Evolutionary conservation across 1,140 invertebrate species (phyloP).

Genomic region (Bradysia coprophila): DNA sequence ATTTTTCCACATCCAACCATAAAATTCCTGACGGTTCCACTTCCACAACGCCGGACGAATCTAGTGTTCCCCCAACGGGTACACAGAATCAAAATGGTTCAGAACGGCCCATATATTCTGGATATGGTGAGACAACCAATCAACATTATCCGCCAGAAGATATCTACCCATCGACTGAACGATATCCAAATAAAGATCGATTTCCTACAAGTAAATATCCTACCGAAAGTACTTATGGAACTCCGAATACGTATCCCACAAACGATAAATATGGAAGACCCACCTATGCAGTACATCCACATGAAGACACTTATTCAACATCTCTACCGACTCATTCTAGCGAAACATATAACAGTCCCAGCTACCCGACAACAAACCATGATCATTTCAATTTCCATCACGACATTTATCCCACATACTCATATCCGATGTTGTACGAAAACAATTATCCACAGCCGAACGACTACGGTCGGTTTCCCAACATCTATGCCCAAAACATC

Average conservation of each 20-base stretch:
- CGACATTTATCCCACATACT: constrained; percentile 20
- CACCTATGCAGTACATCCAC: not conserved
- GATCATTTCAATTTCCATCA: constrained; percentile 22
- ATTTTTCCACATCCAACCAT: not conserved
- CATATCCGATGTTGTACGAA: constrained; percentile 20
- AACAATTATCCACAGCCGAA: constrained; percentile 20
- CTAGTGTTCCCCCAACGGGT: too few species aligned
- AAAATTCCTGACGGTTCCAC: not conserved
- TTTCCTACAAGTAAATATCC: not conserved
- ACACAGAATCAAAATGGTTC: too few species aligned
- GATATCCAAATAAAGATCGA: not conserved
- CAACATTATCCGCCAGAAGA: too few species aligned
- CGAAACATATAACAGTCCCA: constrained; percentile 3
- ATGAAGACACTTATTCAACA: not conserved
- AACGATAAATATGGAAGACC: not conserved
- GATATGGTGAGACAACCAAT: too few species aligned
- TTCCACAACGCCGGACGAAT: too few species aligned
- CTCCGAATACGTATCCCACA: not conserved
- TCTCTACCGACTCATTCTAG: not conserved
- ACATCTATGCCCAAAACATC: constrained; percentile 19
- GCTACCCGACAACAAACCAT: constrained; percentile 8
- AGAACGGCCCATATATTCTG: too few species aligned
- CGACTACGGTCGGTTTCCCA: constrained; percentile 16
- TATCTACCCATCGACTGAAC: not conserved
- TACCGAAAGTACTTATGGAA: not conserved